Percentiles rank a stretch among this genome's conserved stretches.
phyloP scores from a whole-genome alignment of 2,888 invertebrate genomes.

The Cryptophagus acutangulus region DNA sequence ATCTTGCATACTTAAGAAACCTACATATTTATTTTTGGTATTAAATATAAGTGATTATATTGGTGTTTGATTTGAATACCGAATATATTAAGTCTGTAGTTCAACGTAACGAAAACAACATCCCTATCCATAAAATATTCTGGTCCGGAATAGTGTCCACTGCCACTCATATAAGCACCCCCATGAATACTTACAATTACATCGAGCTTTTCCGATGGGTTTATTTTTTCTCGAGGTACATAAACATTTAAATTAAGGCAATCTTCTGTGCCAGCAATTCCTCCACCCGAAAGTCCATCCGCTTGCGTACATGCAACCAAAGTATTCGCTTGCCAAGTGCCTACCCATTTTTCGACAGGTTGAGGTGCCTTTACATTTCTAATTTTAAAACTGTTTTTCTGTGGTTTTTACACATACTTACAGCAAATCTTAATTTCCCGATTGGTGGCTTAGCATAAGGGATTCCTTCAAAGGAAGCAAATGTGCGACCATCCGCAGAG shows the following conservation, averaged over 20 bases:
- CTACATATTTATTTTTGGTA: too few relatives aligned
- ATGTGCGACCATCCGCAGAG: constrained; percentile 8
- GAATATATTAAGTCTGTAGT: constrained; percentile 53
- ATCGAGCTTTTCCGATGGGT: constrained; percentile 43
- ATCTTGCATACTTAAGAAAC: constrained; percentile 69
- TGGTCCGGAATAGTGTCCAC: constrained; percentile 50
- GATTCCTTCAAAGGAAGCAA: constrained; percentile 24
- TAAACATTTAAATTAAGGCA: constrained; percentile 36
- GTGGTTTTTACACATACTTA: constrained; percentile 13
- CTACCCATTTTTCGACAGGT: neutral
- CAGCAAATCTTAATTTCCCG: constrained; percentile 28
- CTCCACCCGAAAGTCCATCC: neutral
- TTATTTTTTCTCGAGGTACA: constrained; percentile 26
- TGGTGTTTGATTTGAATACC: too few relatives aligned
- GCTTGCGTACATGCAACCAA: constrained; percentile 10
- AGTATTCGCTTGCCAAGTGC: neutral
- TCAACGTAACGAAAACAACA: constrained; percentile 59
- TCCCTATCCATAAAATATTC: constrained; percentile 57
- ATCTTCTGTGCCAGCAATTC: constrained; percentile 23
- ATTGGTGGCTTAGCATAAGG: constrained; percentile 32
- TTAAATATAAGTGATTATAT: too few relatives aligned
- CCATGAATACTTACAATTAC: constrained; percentile 61
- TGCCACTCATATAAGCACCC: constrained; percentile 60
- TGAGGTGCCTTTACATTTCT: neutral
- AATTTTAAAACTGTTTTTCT: neutral